A percentile compares a stretch with the other conserved stretches of the same genome.
Conservation (phyloP, 2,797 vertebrate species). For the Cyprinella venusta region DNA sequence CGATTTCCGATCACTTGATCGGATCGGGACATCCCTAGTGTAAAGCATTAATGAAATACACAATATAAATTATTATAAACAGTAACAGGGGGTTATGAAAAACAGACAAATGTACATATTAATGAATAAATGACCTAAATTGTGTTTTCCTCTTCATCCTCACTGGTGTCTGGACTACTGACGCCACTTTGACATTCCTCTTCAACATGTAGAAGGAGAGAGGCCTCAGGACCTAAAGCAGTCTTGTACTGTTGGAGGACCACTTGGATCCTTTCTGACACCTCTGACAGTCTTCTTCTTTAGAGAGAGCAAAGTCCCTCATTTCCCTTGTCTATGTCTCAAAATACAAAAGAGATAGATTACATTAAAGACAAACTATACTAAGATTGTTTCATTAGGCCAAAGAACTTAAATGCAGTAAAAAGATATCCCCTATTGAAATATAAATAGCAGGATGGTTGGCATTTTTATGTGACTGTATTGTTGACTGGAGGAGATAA, state of each 20-base stretch:
- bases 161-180: conserved; percentile 41
- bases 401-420: background rate
- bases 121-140: conserved; percentile 8
- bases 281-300: conserved; percentile 24
- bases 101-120: background rate
- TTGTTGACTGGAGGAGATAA: too few relatives aligned
- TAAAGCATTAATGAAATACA: too few relatives aligned
- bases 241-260: conserved; percentile 25
- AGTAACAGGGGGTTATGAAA: too few relatives aligned
- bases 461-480: conserved; percentile 7
- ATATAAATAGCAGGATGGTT: background rate
- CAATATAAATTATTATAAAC: too few relatives aligned
- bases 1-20: too few relatives aligned
- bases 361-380: conserved; percentile 2
- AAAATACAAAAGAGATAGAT: conserved; percentile 33
- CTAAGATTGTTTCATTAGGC: background rate
- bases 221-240: conserved; percentile 29
- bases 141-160: conserved; percentile 34
- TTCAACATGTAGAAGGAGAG: conserved; percentile 26
- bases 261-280: background rate
- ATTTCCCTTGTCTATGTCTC: conserved; percentile 18
- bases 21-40: too few relatives aligned
- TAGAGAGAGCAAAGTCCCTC: conserved; percentile 29
- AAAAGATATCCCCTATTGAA: background rate
- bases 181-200: conserved; percentile 13